Percentiles rank a stretch among this genome's conserved stretches.
Conservation (phyloP, 1,140 invertebrate species). For the Trichonephila clavipes region DNA sequence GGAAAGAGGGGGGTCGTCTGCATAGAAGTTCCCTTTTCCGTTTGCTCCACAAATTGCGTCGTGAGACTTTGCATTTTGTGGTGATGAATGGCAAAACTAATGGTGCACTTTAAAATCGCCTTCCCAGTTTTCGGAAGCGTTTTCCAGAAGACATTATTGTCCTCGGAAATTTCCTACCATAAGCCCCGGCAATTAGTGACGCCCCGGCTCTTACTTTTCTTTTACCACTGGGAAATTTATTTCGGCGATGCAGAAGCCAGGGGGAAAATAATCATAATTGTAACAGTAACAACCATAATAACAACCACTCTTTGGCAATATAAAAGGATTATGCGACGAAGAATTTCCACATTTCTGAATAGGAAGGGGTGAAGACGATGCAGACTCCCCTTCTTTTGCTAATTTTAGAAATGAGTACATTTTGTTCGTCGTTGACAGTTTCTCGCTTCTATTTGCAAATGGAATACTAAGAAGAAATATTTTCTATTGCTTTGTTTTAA, state of each 20-base stretch:
- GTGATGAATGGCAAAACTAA: conserved; percentile 65
- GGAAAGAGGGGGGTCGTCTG: background rate
- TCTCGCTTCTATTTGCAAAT: background rate
- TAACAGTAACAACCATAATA: conserved; percentile 58
- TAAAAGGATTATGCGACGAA: conserved; percentile 58
- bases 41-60: conserved; percentile 55
- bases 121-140: background rate
- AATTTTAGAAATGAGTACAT: background rate
- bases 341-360: conserved; percentile 53
- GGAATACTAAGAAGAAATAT: background rate
- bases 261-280: conserved; percentile 47
- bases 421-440: conserved; percentile 28
- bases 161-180: conserved; percentile 62
- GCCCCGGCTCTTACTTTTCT: conserved; percentile 6
- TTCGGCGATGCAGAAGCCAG: background rate
- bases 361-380: background rate
- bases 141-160: conserved; percentile 60
- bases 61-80: background rate
- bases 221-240: conserved; percentile 71
- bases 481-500: background rate
- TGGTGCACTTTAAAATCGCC: conserved; percentile 65
- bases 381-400: background rate
- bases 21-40: background rate
- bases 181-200: conserved; percentile 57
- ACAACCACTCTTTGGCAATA: conserved; percentile 48